phyloP scores from a whole-genome alignment of 2,113 vertebrate species.

The Actinemys pallida region DNA sequence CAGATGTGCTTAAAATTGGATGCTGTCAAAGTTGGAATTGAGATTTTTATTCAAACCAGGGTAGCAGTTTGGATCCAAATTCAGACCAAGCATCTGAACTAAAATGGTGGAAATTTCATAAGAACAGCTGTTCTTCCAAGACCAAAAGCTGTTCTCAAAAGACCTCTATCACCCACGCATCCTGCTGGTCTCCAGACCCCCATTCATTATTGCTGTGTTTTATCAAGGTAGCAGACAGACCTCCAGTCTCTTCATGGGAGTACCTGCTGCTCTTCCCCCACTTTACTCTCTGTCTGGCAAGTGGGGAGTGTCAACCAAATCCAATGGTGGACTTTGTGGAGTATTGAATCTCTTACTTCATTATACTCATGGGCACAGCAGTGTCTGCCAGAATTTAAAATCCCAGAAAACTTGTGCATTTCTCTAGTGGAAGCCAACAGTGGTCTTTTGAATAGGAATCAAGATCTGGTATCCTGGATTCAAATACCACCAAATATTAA shows the following conservation, averaged over 20 bases:
- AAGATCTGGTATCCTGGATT: background rate
- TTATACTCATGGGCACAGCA: fast-evolving
- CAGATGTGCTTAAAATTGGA: background rate
- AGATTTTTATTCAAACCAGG: background rate
- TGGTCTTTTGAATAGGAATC: background rate
- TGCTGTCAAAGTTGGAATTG: background rate
- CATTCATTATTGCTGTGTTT: background rate
- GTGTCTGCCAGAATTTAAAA: background rate
- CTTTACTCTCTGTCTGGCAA: background rate
- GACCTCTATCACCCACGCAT: background rate
- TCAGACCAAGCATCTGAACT: background rate
- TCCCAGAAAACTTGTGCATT: background rate
- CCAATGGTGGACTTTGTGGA: background rate
- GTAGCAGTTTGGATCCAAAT: background rate
- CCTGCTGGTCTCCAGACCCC: background rate
- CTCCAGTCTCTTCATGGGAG: background rate
- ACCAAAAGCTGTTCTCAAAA: background rate
- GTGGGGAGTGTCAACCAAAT: background rate
- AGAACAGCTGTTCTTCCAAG: background rate
- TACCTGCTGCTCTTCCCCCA: background rate
- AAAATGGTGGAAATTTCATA: background rate
- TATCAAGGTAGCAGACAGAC: background rate
- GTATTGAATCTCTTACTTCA: background rate
- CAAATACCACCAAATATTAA: background rate
- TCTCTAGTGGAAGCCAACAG: background rate